Conservation (phyloP, 2,797 vertebrate species). For the Vultur gryphus region DNA sequence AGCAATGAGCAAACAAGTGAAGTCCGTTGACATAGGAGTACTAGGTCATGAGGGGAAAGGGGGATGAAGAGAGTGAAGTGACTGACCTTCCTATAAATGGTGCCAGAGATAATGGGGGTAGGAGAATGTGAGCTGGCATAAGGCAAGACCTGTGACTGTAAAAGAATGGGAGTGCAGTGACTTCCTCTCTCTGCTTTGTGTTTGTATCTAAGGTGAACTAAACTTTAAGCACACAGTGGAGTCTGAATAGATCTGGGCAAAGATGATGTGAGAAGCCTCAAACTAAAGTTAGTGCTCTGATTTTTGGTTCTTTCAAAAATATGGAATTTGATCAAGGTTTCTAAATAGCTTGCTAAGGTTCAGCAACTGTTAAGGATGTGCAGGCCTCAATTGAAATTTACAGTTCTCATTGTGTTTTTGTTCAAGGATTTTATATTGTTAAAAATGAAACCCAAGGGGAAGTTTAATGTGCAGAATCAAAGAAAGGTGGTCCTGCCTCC, state of each 20-base stretch:
- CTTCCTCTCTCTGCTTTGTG: not conserved
- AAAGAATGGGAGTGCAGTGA: not conserved
- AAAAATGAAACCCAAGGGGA: not conserved
- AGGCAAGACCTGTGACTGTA: not conserved
- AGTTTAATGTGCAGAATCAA: not conserved
- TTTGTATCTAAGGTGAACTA: not conserved
- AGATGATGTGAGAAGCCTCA: not conserved
- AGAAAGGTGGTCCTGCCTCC: not conserved
- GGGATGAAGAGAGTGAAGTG: not conserved
- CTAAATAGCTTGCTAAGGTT: not conserved
- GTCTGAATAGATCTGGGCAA: not conserved
- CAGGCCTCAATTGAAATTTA: not conserved
- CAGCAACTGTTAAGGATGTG: not conserved
- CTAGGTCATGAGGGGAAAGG: constrained; percentile 36
- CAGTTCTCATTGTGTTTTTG: not conserved
- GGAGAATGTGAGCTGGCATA: not conserved
- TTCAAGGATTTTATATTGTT: not conserved
- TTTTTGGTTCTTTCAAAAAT: not conserved
- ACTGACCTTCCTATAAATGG: not conserved
- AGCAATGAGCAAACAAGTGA: constrained; percentile 40
- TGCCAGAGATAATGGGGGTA: not conserved
- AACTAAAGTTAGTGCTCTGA: not conserved
- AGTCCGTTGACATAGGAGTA: not conserved
- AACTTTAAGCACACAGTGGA: not conserved
- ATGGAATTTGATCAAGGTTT: not conserved